phyloP scores from a whole-genome alignment of 1,140 invertebrate genomes.

The Caenorhabditis elegans region WBcel235 BX284605.5:7811001-7811500 shows the following conservation, averaged over 20 bases:
- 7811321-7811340: constrained; percentile 14
- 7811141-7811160: neutral
- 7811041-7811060: neutral
- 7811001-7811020: neutral
- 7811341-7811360: no score
- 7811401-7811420: constrained; percentile 9
- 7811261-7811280: neutral
- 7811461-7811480: constrained; percentile 3
- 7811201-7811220: neutral
- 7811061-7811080: neutral
- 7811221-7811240: neutral
- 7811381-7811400: neutral
- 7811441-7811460: constrained; percentile 19
- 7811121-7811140: constrained; percentile 5
- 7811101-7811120: neutral
- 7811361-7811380: no score
- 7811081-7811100: neutral
- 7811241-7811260: constrained; percentile 14
- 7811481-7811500: constrained; percentile 7
- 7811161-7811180: constrained; percentile 18
- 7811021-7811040: neutral
- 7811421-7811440: constrained; percentile 2
- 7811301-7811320: neutral
- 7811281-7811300: neutral
- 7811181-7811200: neutral